Percentiles rank a stretch among this genome's conserved stretches.
phyloP scores from a whole-genome alignment of 2,797 vertebrate species.

The Podarcis lilfordi region DNA sequence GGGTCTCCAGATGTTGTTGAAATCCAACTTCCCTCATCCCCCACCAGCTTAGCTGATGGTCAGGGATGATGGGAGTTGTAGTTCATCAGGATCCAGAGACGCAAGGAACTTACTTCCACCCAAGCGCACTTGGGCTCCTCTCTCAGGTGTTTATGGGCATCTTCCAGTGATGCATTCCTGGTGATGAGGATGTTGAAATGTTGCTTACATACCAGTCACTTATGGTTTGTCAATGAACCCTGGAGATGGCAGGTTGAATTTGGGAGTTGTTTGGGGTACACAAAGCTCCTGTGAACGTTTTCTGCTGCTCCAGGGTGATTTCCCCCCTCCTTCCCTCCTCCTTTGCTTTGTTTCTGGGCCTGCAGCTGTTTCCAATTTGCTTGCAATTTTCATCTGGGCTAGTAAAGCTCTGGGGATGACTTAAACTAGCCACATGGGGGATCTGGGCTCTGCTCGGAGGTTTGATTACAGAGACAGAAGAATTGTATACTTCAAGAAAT shows the following conservation, averaged over 20 bases:
- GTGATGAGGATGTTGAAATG: constrained; percentile 43
- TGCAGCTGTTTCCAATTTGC: constrained; percentile 76
- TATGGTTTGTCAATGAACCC: constrained; percentile 17
- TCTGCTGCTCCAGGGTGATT: constrained; percentile 19
- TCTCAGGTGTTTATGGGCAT: neutral
- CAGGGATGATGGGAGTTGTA: no score
- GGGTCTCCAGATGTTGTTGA: no score
- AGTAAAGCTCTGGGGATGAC: constrained; percentile 71
- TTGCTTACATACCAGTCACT: constrained; percentile 40
- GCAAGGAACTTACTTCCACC: neutral
- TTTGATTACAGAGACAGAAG: constrained; percentile 60
- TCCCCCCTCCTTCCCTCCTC: neutral
- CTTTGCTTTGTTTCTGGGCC: constrained; percentile 4
- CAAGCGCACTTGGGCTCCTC: neutral
- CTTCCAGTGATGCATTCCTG: neutral
- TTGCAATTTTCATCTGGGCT: constrained; percentile 79
- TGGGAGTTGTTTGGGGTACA: constrained; percentile 29
- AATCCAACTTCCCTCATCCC: no score
- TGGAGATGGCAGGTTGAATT: constrained; percentile 35
- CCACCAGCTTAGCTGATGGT: no score
- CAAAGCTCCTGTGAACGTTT: constrained; percentile 56
- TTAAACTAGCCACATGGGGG: constrained; percentile 68
- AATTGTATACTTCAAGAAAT: constrained; percentile 1
- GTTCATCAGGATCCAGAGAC: no score
- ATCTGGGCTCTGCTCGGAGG: constrained; percentile 23